Percentiles rank a stretch among this genome's conserved stretches.
Conservation (phyloP, 2,888 invertebrate genomes). For the Dyspetes luteomarginatus region DNA sequence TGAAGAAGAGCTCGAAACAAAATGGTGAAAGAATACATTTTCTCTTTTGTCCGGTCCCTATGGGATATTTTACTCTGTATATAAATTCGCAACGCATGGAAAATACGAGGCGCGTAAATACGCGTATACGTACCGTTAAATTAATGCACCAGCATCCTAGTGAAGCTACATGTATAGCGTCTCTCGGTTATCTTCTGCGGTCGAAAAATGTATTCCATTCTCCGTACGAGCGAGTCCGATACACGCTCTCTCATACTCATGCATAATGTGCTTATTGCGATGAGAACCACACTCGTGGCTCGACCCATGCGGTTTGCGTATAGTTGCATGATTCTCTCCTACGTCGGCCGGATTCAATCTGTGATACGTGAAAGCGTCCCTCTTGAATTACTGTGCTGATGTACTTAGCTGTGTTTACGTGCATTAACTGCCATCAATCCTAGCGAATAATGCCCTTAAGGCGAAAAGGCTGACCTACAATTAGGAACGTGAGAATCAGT, state of each 20-base stretch:
- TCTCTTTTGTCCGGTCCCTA: neutral
- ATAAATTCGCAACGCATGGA: slow-evolving; percentile 3
- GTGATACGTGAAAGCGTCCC: slow-evolving; percentile 67
- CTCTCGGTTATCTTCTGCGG: slow-evolving; percentile 42
- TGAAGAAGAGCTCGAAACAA: slow-evolving; percentile 19
- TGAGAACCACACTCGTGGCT: slow-evolving; percentile 32
- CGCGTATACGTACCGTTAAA: slow-evolving; percentile 52
- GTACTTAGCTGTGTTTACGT: neutral
- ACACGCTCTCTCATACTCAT: slow-evolving; percentile 49
- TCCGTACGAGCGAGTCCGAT: slow-evolving; percentile 10
- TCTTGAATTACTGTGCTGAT: slow-evolving; percentile 32
- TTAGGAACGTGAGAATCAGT: neutral
- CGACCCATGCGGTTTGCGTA: slow-evolving; percentile 57
- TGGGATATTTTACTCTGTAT: neutral
- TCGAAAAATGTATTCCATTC: slow-evolving; percentile 52
- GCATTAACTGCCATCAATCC: neutral
- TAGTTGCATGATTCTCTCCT: slow-evolving; percentile 23
- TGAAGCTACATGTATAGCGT: neutral
- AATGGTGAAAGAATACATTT: slow-evolving; percentile 16
- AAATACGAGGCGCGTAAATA: slow-evolving; percentile 53
- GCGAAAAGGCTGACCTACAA: neutral
- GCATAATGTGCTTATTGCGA: slow-evolving; percentile 50
- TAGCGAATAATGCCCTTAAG: neutral
- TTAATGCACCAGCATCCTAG: slow-evolving; percentile 50
- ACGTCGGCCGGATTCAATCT: slow-evolving; percentile 63